phyloP scores from a whole-genome alignment of 2,888 invertebrate species.

The Caradrina kadenii region DNA sequence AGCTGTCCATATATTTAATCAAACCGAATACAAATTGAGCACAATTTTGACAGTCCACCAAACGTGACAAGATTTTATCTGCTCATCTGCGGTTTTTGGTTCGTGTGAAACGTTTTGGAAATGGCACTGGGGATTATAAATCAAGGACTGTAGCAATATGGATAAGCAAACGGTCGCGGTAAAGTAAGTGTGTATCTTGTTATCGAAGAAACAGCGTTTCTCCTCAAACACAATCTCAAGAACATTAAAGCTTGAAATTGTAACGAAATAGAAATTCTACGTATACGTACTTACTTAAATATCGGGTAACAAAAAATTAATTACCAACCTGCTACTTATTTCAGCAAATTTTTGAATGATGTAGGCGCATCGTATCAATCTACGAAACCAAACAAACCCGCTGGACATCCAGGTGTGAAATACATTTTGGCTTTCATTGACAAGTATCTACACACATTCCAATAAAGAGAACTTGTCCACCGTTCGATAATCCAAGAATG shows the following conservation, averaged over 20 bases:
- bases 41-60: conserved; percentile 67
- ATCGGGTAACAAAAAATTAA: too few relatives aligned
- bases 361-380: not conserved
- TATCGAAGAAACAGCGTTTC: too few relatives aligned
- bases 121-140: conserved; percentile 51
- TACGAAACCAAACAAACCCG: not conserved
- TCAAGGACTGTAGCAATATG: conserved; percentile 34
- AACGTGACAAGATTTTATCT: conserved; percentile 70
- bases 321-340: too few relatives aligned
- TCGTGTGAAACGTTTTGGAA: conserved; percentile 69
- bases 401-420: not conserved
- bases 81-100: conserved; percentile 63
- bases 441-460: conserved; percentile 1
- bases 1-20: conserved; percentile 56
- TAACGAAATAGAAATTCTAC: too few relatives aligned
- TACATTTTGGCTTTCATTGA: conserved; percentile 1
- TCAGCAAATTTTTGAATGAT: too few relatives aligned
- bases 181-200: too few relatives aligned
- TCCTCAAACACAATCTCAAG: too few relatives aligned
- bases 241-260: too few relatives aligned
- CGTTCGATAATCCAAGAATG: conserved; percentile 46
- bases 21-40: conserved; percentile 60
- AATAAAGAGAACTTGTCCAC: conserved; percentile 38
- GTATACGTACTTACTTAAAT: too few relatives aligned
- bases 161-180: not conserved